Conservation (phyloP, 2,113 vertebrate species). For the Macrotis lagotis region DNA sequence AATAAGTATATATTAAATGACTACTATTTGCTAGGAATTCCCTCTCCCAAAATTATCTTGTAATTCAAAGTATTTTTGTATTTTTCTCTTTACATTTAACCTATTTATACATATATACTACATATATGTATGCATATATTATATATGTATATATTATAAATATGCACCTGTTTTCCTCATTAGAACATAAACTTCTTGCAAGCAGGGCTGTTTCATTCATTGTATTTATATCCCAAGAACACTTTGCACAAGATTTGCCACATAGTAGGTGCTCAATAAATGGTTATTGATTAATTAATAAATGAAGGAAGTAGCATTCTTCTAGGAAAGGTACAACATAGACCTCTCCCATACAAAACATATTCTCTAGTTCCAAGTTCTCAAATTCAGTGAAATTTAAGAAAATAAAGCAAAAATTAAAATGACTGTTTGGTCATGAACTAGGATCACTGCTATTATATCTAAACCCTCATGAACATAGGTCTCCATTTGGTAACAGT, state of each 20-base stretch:
- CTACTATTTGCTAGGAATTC: background rate
- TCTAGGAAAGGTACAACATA: background rate
- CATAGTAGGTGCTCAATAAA: background rate
- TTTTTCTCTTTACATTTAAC: background rate
- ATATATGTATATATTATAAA: too few relatives aligned
- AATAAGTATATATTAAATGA: background rate
- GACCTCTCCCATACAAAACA: background rate
- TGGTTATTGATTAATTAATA: background rate
- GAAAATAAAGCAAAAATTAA: background rate
- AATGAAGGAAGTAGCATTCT: background rate
- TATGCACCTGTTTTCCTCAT: background rate
- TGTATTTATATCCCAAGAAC: background rate
- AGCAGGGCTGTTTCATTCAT: background rate
- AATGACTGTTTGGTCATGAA: background rate
- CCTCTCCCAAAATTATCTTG: background rate
- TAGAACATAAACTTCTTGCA: background rate
- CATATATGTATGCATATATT: background rate
- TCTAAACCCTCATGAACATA: constrained; percentile 70
- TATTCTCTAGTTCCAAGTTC: background rate
- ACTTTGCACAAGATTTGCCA: background rate
- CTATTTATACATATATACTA: background rate
- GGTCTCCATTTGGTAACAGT: constrained; percentile 71
- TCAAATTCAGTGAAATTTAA: background rate
- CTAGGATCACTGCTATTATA: background rate
- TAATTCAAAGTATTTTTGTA: background rate